These are phyloP conservation scores for Crenichthys baileyi DNA, from an alignment of 2,797 vertebrate species.

Conservation along the genomic window DNA sequence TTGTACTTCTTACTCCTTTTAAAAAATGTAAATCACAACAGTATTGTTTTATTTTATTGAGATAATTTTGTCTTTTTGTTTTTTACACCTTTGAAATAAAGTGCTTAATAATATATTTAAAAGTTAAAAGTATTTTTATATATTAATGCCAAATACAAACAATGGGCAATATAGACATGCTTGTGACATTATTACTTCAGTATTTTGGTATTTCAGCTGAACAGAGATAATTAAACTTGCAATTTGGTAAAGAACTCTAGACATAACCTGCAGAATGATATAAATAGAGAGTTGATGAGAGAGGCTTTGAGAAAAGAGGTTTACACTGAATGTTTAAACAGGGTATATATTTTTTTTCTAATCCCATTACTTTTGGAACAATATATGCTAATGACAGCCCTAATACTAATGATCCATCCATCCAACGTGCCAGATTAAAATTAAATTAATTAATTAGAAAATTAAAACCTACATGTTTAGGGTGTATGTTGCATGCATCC, in stretches of 20 bases:
- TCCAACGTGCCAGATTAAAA: neutral
- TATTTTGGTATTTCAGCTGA: constrained; percentile 2
- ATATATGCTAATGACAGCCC: neutral
- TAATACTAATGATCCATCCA: neutral
- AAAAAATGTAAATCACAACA: too few relatives aligned
- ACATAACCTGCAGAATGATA: constrained; percentile 2
- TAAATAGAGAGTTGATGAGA: constrained; percentile 21
- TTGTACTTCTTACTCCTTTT: too few relatives aligned
- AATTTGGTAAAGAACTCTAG: constrained; percentile 15
- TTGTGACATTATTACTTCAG: constrained; percentile 2
- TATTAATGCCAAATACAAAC: neutral
- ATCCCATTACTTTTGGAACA: neutral
- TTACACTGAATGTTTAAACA: too few relatives aligned
- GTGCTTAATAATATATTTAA: too few relatives aligned
- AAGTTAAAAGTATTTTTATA: neutral
- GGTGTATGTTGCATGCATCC: neutral
- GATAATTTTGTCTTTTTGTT: too few relatives aligned
- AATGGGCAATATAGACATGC: neutral
- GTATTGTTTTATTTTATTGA: too few relatives aligned
- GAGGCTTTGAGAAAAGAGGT: neutral
- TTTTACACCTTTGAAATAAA: too few relatives aligned
- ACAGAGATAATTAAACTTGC: constrained; percentile 8
- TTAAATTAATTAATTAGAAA: neutral
- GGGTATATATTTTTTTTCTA: neutral
- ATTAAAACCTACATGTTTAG: neutral